Evolutionary conservation across 2,888 invertebrate genomes (phyloP).

Genomic region (Eupithecia vulgata): DNA sequence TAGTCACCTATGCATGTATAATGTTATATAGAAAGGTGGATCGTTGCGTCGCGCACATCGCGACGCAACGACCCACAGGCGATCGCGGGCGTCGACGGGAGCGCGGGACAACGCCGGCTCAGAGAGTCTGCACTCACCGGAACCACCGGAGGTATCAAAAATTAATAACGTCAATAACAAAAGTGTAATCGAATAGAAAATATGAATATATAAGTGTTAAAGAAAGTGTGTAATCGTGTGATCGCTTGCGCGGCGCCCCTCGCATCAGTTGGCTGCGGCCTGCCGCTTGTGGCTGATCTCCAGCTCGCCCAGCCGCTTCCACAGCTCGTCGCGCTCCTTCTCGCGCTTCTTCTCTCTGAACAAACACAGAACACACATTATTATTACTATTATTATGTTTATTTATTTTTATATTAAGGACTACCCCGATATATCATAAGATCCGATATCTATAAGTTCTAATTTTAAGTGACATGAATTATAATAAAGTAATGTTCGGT

Average conservation of each 20-base stretch:
- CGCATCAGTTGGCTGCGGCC: slow-evolving; percentile 82
- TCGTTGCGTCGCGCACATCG: slow-evolving; percentile 60
- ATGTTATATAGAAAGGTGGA: slow-evolving; percentile 58
- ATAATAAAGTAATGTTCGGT: too few species aligned
- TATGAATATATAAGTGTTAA: slow-evolving; percentile 79
- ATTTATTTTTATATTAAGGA: too few species aligned
- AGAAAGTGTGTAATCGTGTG: slow-evolving; percentile 75
- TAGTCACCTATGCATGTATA: slow-evolving; percentile 70
- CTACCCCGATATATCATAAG: too few species aligned
- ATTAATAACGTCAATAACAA: slow-evolving; percentile 80
- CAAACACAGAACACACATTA: slow-evolving; percentile 31
- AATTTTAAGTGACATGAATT: too few species aligned
- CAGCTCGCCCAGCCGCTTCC: slow-evolving; percentile 97
- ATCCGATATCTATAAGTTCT: too few species aligned
- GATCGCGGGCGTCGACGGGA: slow-evolving; percentile 39
- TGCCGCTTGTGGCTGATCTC: slow-evolving; percentile 88
- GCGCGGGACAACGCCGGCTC: slow-evolving; percentile 50
- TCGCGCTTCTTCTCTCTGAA: slow-evolving; percentile 94
- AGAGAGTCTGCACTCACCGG: slow-evolving; percentile 59
- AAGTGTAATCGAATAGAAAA: slow-evolving; percentile 82
- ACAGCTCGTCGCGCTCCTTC: slow-evolving; percentile 98
- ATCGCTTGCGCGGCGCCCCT: slow-evolving; percentile 55
- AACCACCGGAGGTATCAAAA: slow-evolving; percentile 74
- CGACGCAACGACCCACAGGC: slow-evolving; percentile 52
- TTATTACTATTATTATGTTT: not conserved